These are phyloP conservation scores for Anticlea derivata DNA, from an alignment of 2,888 invertebrate genomes.

Conservation along the genomic window DNA sequence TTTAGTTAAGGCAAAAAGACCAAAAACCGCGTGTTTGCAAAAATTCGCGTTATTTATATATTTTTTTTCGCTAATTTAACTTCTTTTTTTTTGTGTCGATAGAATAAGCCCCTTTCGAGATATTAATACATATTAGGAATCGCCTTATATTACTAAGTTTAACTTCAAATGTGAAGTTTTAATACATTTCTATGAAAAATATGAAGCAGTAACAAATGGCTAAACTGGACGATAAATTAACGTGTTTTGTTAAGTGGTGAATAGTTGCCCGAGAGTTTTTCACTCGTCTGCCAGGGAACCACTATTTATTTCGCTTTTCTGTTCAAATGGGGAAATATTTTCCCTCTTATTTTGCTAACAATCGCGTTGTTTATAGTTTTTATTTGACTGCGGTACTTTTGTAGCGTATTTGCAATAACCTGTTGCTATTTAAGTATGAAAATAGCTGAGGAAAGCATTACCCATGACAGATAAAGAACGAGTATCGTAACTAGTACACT, in stretches of 20 bases:
- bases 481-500: too few relatives aligned
- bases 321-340: conserved; percentile 20
- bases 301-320: conserved; percentile 24
- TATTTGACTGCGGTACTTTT: not conserved
- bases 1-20: too few relatives aligned
- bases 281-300: conserved; percentile 18
- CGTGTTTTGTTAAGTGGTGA: conserved; percentile 32
- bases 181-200: conserved; percentile 23
- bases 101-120: too few relatives aligned
- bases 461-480: too few relatives aligned
- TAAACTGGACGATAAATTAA: conserved; percentile 28
- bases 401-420: not conserved
- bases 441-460: too few relatives aligned
- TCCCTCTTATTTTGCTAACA: conserved; percentile 2
- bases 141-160: too few relatives aligned
- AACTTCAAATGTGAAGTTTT: conserved; percentile 20
- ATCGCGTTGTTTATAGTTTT: not conserved
- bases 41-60: too few relatives aligned
- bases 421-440: too few relatives aligned
- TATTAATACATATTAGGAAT: too few relatives aligned
- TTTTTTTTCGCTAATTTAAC: too few relatives aligned
- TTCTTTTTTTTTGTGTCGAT: too few relatives aligned
- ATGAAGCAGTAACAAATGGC: conserved; percentile 24
- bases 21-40: too few relatives aligned
- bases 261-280: conserved; percentile 29